These are phyloP conservation scores for Oeneis ivallda DNA, from an alignment of 2,888 invertebrate species.

Conservation along the genomic window DNA sequence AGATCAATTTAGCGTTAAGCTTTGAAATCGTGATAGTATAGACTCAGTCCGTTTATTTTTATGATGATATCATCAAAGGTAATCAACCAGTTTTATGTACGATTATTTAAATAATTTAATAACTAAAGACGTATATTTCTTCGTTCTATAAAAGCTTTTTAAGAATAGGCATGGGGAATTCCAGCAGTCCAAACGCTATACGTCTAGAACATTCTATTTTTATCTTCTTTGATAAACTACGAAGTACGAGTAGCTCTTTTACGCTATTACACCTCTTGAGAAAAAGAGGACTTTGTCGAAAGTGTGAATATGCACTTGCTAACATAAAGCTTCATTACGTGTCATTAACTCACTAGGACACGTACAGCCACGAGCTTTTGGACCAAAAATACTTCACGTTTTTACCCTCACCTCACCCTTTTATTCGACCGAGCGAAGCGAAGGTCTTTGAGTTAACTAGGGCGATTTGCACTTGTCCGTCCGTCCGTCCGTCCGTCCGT, in stretches of 20 bases:
- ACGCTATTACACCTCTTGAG: not conserved
- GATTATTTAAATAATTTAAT: not conserved
- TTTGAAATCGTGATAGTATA: conserved; percentile 8
- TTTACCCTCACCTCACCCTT: conserved; percentile 4
- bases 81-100: not conserved
- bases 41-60: not conserved
- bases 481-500: no score
- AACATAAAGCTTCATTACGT: no score
- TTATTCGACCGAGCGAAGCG: no score
- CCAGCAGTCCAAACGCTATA: not conserved
- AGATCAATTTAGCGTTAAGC: not conserved
- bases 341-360: no score
- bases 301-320: not conserved
- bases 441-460: no score
- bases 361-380: no score
- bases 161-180: not conserved
- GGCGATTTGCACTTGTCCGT: no score
- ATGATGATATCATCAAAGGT: conserved; percentile 8
- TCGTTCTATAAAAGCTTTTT: not conserved
- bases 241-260: no score
- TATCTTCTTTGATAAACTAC: not conserved
- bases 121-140: not conserved
- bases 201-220: not conserved
- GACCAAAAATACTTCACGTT: no score
- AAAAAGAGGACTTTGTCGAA: not conserved